These are phyloP conservation scores for Andrena flavipes DNA, from an alignment of 2,888 invertebrate species.

Conservation along the genomic window DNA sequence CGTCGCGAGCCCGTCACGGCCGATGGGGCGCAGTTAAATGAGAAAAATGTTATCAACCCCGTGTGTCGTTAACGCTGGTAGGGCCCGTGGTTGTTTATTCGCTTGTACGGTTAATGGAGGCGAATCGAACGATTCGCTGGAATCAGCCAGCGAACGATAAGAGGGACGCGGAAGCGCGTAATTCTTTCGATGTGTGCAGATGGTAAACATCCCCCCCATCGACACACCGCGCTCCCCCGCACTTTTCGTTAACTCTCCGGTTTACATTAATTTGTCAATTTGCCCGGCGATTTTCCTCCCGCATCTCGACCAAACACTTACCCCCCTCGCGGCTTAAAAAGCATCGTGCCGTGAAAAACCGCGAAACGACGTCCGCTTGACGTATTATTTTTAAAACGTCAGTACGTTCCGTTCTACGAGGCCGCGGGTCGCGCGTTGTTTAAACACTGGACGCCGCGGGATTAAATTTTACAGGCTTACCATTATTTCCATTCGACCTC, in stretches of 20 bases:
- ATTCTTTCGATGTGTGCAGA: background rate
- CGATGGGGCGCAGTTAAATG: conserved; percentile 21
- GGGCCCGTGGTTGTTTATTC: conserved; percentile 13
- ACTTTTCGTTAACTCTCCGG: too few species aligned
- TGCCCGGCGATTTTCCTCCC: too few species aligned
- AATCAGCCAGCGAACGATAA: conserved; percentile 20
- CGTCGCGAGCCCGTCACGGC: conserved; percentile 1
- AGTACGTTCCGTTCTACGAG: background rate
- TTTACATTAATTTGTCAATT: too few species aligned
- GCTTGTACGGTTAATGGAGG: conserved; percentile 17
- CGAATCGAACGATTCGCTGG: background rate
- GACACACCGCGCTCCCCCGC: background rate
- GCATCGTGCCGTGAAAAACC: too few species aligned
- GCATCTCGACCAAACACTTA: too few species aligned
- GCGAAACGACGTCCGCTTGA: too few species aligned
- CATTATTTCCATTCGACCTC: background rate
- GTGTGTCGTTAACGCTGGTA: background rate
- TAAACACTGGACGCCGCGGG: background rate
- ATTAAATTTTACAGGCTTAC: background rate
- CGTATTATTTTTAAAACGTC: background rate
- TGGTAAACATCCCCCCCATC: background rate
- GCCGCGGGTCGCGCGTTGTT: background rate
- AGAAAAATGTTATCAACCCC: conserved; percentile 16
- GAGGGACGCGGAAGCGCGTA: background rate
- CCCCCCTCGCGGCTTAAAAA: too few species aligned